Evolutionary conservation across 1,140 invertebrate species (phyloP).

Genomic region (Muscidifurax raptorellus): DNA sequence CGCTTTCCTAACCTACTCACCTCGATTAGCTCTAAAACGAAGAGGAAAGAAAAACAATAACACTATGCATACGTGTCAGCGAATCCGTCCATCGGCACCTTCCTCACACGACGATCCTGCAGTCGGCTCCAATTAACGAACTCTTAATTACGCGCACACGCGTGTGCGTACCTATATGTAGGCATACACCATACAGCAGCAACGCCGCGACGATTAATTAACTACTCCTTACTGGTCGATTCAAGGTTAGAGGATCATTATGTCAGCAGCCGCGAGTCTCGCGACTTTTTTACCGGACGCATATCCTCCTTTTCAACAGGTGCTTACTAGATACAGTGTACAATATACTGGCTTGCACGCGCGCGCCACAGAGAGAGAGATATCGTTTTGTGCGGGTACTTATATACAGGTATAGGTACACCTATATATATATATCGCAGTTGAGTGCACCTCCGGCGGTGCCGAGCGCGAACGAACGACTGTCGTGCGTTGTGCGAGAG

Average conservation of each 20-base stretch:
- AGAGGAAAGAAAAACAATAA: background rate
- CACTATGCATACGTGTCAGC: background rate
- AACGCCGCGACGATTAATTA: background rate
- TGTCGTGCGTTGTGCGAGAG: background rate
- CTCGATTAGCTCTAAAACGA: background rate
- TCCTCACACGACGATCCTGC: too few relatives aligned
- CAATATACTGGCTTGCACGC: too few relatives aligned
- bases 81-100: background rate
- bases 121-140: too few relatives aligned
- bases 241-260: constrained; percentile 21
- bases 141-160: background rate
- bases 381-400: background rate
- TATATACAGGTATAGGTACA: background rate
- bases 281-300: background rate
- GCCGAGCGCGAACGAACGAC: background rate
- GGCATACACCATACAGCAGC: too few relatives aligned
- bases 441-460: background rate
- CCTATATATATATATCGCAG: too few relatives aligned
- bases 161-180: too few relatives aligned
- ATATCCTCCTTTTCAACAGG: background rate
- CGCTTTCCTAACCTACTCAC: constrained; percentile 1
- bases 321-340: too few relatives aligned
- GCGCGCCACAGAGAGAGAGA: too few relatives aligned
- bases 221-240: background rate
- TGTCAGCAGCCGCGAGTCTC: background rate